Conservation (phyloP, 2,888 invertebrate genomes). For the Strigamia transsilvanica region DNA sequence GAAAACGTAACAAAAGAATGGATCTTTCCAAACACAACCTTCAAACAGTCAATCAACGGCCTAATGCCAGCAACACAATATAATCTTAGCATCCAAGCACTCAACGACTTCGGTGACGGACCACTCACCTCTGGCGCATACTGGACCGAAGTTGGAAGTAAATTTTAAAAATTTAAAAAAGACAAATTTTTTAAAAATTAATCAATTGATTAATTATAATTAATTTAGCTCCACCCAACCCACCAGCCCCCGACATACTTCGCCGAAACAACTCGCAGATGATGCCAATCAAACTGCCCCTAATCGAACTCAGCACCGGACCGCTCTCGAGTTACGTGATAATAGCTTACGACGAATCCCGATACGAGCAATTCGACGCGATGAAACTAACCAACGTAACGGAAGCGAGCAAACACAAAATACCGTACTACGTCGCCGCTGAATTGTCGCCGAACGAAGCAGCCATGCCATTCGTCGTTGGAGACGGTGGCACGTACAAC, state of each 20-base stretch:
- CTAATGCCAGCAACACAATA: slow-evolving; percentile 80
- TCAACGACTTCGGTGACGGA: slow-evolving; percentile 68
- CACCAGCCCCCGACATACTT: slow-evolving; percentile 73
- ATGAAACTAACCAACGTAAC: slow-evolving; percentile 73
- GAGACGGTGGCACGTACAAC: slow-evolving; percentile 77
- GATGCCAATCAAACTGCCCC: slow-evolving; percentile 74
- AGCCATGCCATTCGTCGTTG: slow-evolving; percentile 76
- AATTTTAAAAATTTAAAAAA: slow-evolving; percentile 50
- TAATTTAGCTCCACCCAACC: slow-evolving; percentile 72
- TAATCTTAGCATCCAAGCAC: slow-evolving; percentile 76
- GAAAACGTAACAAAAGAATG: slow-evolving; percentile 60
- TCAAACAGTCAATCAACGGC: slow-evolving; percentile 63
- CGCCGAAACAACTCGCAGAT: slow-evolving; percentile 70
- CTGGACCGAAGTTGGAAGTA: slow-evolving; percentile 76
- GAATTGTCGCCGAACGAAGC: slow-evolving; percentile 75
- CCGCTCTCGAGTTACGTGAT: slow-evolving; percentile 68
- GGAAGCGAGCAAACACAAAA: slow-evolving; percentile 73
- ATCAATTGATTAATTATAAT: not conserved
- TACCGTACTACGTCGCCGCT: slow-evolving; percentile 83
- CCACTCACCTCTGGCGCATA: slow-evolving; percentile 68
- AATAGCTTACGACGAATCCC: slow-evolving; percentile 71
- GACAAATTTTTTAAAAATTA: not conserved
- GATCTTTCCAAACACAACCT: slow-evolving; percentile 62
- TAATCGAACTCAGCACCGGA: slow-evolving; percentile 78
- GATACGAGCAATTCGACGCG: slow-evolving; percentile 70